A percentile compares a stretch with the other conserved stretches of the same genome.
Conservation (phyloP, 2,888 invertebrate species). For the Brachypterus glaber region DNA sequence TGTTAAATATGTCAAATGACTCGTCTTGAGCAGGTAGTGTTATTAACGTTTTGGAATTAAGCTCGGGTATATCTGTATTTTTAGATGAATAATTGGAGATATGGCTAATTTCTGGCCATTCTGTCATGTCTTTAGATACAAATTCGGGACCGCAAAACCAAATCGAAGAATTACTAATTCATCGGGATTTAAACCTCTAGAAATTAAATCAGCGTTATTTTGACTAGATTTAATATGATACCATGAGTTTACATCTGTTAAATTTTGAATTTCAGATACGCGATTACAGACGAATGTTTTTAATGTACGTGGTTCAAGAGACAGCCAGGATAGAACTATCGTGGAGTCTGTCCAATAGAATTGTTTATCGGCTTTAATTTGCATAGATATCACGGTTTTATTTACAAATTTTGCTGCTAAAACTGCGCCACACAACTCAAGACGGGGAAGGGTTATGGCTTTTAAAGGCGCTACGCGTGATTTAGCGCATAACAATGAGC, state of each 20-base stretch:
- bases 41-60: neutral
- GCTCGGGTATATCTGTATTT: neutral
- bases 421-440: constrained; percentile 20
- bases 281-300: constrained; percentile 18
- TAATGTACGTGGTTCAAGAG: constrained; percentile 11
- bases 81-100: neutral
- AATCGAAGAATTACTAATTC: constrained; percentile 9
- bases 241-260: constrained; percentile 11
- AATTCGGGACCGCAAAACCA: constrained; percentile 20
- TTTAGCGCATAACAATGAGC: constrained; percentile 11
- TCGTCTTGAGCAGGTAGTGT: neutral
- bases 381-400: constrained; percentile 8
- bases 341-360: constrained; percentile 18
- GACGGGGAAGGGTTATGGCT: constrained; percentile 17
- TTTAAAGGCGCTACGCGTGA: constrained; percentile 21
- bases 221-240: constrained; percentile 10
- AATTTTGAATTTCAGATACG: constrained; percentile 16
- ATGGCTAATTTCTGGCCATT: neutral
- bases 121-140: neutral
- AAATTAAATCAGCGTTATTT: constrained; percentile 22
- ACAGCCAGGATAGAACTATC: constrained; percentile 17
- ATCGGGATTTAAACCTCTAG: constrained; percentile 16
- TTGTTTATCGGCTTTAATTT: constrained; percentile 6
- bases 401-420: constrained; percentile 17
- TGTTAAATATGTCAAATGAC: neutral